Evolutionary conservation across 1,140 invertebrate species (phyloP).

Genomic region (Spodoptera litura): DNA sequence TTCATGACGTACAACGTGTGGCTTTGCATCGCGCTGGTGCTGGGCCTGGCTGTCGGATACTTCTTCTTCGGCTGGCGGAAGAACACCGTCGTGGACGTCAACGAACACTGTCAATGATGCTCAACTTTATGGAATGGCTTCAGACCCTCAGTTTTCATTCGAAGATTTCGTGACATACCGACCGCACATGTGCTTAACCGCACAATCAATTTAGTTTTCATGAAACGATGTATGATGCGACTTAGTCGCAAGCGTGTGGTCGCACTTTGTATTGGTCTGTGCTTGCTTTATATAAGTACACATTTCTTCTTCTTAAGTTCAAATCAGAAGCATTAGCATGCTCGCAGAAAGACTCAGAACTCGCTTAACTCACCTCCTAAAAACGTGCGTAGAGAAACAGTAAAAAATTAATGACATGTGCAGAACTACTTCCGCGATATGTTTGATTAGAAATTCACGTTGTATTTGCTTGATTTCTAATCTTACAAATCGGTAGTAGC

Average conservation of each 20-base stretch:
- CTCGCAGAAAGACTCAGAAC: too few relatives aligned
- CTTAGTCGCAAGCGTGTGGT: constrained; percentile 12
- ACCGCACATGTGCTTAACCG: not conserved
- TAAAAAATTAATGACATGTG: too few relatives aligned
- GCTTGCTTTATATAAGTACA: constrained; percentile 25
- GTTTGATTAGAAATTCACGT: too few relatives aligned
- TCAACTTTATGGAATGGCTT: constrained; percentile 26
- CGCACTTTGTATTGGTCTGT: constrained; percentile 21
- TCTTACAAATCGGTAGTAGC: too few relatives aligned
- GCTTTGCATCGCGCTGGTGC: constrained; percentile 95
- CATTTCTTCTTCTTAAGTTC: not conserved
- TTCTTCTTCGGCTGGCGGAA: constrained; percentile 98
- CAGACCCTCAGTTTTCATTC: constrained; percentile 13
- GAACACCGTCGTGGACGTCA: constrained; percentile 94
- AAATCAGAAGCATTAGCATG: too few relatives aligned
- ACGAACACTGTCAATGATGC: constrained; percentile 95
- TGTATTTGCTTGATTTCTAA: too few relatives aligned
- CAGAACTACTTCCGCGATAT: too few relatives aligned
- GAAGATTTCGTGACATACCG: not conserved
- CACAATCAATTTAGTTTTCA: not conserved
- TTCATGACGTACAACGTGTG: constrained; percentile 99
- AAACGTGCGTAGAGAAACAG: too few relatives aligned
- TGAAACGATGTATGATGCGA: not conserved
- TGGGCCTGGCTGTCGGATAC: constrained; percentile 96
- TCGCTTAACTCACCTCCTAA: too few relatives aligned